Base-by-base conservation (phyloP, 2,113 vertebrate species). In the Pleuronectes platessa region DNA sequence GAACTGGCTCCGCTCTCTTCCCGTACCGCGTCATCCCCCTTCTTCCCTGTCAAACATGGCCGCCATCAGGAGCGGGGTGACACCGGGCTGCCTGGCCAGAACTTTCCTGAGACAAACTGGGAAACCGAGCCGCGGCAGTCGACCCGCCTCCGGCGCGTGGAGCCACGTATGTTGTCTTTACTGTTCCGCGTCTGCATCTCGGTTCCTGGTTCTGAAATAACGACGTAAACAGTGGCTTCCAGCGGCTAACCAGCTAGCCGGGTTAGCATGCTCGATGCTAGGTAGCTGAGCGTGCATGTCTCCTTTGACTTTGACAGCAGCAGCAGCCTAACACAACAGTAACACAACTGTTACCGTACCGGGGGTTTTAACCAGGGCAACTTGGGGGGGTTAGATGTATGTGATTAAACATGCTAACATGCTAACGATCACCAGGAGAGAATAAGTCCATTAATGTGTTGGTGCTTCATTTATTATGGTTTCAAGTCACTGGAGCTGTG, bases 21-120 rank as follows among this genome's bases (percentile, higher is more conserved):
- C 94, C 93, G 90, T 94, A 89, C 61, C 0, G 13, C 10, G 7
- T 20, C 49, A 15, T 10, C 4, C 17, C 5, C 11, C 17, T 21
- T 61, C n/a, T 21, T 63, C n/a, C 0, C 10, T 54, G 20, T 2
- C 15, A 93, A 54, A 84, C n/a, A 95, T 95, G 94, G 93, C 94
- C 27, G 93, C 94, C 87, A 45, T 94, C 84, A 88, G 89, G 77
- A 90, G 74, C 1, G 78, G 90, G 64, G 66, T 92, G 80, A 90
- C 89, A 74, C 86, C 87, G 4, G 66, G 51, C 15, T 82, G 90
- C 71, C 20, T 94, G 20, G 85, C 68, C 12, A 86, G 86, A 82
- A 89, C 88, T 90, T 88, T 94, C 11, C 71, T 93, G 20, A 84
- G 80, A 76, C 90, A 89, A 3, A 72, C 67, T 31, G 68, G 74